These are phyloP conservation scores for Drosophila ficusphila DNA, from an alignment of 1,140 invertebrate genomes.

Conservation along the genomic window DNA sequence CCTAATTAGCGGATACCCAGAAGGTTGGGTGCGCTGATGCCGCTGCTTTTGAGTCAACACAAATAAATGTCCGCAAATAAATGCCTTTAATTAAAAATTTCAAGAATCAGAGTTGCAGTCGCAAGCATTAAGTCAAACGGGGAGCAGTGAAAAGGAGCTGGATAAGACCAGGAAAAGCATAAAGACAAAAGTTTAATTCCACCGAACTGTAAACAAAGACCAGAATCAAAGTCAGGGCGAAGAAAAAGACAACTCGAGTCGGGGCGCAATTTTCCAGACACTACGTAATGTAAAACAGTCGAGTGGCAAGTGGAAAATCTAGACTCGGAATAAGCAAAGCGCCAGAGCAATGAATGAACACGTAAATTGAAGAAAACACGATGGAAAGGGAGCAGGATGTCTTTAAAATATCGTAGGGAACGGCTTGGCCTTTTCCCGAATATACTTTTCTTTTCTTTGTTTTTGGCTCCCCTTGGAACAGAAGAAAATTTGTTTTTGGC, in stretches of 20 bases:
- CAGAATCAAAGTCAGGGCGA: conserved; percentile 27
- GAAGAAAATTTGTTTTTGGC: conserved; percentile 24
- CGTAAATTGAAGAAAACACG: conserved; percentile 36
- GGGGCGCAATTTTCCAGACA: conserved; percentile 50
- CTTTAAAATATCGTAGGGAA: conserved; percentile 28
- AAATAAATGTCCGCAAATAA: conserved; percentile 30
- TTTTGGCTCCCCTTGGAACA: conserved; percentile 3
- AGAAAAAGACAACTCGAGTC: conserved; percentile 23
- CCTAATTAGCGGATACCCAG: conserved; percentile 52
- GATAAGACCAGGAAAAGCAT: conserved; percentile 10
- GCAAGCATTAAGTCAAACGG: conserved; percentile 29
- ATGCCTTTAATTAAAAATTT: conserved; percentile 48
- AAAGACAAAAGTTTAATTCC: conserved; percentile 43
- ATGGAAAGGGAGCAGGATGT: conserved; percentile 12
- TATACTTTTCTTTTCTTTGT: conserved; percentile 16
- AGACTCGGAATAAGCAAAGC: background rate
- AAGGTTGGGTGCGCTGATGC: conserved; percentile 13
- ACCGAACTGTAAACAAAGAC: conserved; percentile 39
- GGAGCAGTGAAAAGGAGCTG: conserved; percentile 1
- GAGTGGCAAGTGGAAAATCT: conserved; percentile 7
- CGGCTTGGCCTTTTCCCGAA: conserved; percentile 9
- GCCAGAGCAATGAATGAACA: conserved; percentile 12
- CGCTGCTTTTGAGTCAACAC: conserved; percentile 21
- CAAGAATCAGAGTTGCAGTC: conserved; percentile 31
- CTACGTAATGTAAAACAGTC: conserved; percentile 54